These are phyloP conservation scores for Charaxes varanes DNA, from an alignment of 1,140 invertebrate genomes.

Conservation along the genomic window DNA sequence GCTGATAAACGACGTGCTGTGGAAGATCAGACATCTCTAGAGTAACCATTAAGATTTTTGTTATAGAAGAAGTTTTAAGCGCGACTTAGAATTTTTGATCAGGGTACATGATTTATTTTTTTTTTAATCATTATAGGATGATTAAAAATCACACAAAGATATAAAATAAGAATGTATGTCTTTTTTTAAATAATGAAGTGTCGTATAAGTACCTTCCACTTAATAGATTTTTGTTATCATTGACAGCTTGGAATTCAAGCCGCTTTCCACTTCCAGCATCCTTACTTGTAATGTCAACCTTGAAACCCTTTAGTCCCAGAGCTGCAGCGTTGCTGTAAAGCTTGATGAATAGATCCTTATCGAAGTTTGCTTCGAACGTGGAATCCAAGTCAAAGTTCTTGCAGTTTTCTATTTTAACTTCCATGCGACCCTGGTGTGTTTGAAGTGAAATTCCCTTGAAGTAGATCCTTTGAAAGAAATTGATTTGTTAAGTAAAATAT, in stretches of 20 bases:
- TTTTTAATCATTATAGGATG: too few species aligned
- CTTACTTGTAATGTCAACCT: constrained; percentile 78
- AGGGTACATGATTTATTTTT: too few species aligned
- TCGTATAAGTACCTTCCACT: constrained; percentile 83
- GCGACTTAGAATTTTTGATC: too few species aligned
- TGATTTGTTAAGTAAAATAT: not conserved
- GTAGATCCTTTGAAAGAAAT: constrained; percentile 51
- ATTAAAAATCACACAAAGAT: too few species aligned
- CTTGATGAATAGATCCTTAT: constrained; percentile 80
- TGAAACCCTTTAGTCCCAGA: constrained; percentile 79
- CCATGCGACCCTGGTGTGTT: constrained; percentile 74
- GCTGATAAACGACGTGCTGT: constrained; percentile 80
- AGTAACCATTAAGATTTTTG: too few species aligned
- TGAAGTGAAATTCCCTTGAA: constrained; percentile 73
- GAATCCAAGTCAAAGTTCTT: constrained; percentile 70
- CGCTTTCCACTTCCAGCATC: constrained; percentile 75
- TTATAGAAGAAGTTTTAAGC: too few species aligned
- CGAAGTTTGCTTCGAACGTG: constrained; percentile 74
- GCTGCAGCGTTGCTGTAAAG: constrained; percentile 79
- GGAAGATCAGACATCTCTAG: too few species aligned
- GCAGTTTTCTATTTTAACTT: constrained; percentile 71
- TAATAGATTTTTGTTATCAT: constrained; percentile 78
- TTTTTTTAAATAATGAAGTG: too few species aligned
- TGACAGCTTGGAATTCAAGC: constrained; percentile 77
- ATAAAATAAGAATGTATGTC: too few species aligned